Evolutionary conservation across 2,888 invertebrate species (phyloP), one percentile per base, ranked within the genome.

Genomic region (Clitarchus hookeri): DNA sequence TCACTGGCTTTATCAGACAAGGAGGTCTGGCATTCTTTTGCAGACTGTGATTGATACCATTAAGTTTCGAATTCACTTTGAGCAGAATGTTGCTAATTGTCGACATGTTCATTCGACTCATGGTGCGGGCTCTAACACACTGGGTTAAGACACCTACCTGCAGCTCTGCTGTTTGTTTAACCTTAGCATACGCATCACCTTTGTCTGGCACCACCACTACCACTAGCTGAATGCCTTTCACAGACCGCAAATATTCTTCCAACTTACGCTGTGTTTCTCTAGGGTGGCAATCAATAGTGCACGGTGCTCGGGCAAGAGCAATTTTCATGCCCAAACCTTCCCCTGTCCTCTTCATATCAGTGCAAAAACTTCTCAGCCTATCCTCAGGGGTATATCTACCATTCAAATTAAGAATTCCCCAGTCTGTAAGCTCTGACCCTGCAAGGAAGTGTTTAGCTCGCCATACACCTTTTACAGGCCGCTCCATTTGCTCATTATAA

Each of bases 31-130:
- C 25, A 53, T 25, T 19, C 0, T 13, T n/a, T 8, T 48, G 53
- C 9, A 88, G 84, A 8, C 11, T 82, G 90, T 97, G 97, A 92
- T 98, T 98, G 0, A 94, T 91, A 0, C 97, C 97, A 91, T 97
- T 97, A 86, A 98, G 90, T 91, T 98, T 98, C 0, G 96, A 90
- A 83, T 88, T 88, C 19, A 88, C 82, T 84, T 88, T 88, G 36
- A 88, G 82, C 16, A 88, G 85, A 84, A 88, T 87, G 78, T 88
- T 87, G 16, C 84, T 80, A 23, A 84, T 77, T 36, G 88, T 88
- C 13, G 87, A 80, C 0, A 36, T 26, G 79, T 84, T 86, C 86
- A 86, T 82, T 83, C 86, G 82, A 19, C 79, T 26, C 44, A 79
- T 36, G 6, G 88, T 88, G 36, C 48, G 65, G 11, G 44, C 53